Conservation (phyloP, 1,140 invertebrate genomes). For the Diploscapter pachys region DNA sequence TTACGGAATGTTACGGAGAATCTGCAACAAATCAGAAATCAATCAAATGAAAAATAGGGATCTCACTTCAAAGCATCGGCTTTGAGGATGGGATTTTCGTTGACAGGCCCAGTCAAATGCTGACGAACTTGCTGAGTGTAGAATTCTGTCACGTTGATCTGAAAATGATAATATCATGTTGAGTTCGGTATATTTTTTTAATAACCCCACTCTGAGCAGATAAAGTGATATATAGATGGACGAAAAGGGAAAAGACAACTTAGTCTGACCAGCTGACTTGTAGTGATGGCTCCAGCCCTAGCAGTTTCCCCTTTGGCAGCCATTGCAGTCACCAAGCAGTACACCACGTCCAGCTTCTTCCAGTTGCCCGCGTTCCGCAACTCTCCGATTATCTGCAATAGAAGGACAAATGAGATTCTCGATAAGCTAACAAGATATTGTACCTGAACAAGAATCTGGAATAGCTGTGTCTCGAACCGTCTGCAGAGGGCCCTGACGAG, state of each 20-base stretch:
- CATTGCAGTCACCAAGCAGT: constrained; percentile 23
- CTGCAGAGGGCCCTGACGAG: constrained; percentile 76
- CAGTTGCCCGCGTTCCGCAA: constrained; percentile 8
- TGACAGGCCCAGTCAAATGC: constrained; percentile 17
- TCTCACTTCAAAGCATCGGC: constrained; percentile 24
- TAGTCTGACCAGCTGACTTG: constrained; percentile 18
- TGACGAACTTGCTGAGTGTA: constrained; percentile 19
- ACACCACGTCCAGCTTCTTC: constrained; percentile 25
- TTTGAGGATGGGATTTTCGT: constrained; percentile 24
- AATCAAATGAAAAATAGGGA: background rate
- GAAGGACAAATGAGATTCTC: background rate
- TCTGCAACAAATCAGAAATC: constrained; percentile 1
- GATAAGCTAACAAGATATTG: background rate
- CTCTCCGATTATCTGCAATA: background rate
- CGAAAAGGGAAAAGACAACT: background rate
- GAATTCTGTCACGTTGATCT: constrained; percentile 30
- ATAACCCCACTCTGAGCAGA: background rate
- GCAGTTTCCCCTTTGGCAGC: constrained; percentile 21
- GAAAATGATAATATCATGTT: background rate
- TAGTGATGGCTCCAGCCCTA: constrained; percentile 22
- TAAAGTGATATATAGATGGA: background rate
- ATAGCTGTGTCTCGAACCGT: constrained; percentile 15
- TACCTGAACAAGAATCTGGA: background rate
- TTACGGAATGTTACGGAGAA: constrained; percentile 26
- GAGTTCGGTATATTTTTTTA: too few relatives aligned